phyloP scores from a whole-genome alignment of 35 echinoderm and acorn worm species.

The Acanthaster planci region DNA sequence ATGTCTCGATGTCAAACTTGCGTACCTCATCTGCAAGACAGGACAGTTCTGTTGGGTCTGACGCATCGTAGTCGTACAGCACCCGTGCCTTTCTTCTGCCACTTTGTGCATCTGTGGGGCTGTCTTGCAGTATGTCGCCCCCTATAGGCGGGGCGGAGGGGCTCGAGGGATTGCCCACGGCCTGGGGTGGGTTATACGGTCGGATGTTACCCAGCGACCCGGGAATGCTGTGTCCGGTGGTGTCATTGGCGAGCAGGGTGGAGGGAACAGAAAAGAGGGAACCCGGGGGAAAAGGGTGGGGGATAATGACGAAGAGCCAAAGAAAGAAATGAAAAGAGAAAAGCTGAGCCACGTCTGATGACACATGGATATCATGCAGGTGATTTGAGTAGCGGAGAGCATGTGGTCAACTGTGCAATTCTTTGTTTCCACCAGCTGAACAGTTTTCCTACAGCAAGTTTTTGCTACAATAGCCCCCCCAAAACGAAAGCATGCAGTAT shows the following conservation, averaged over 20 bases:
- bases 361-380: too few species aligned
- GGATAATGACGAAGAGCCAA: too few species aligned
- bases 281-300: neutral
- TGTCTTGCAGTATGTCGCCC: conserved; percentile 38
- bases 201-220: conserved; percentile 78
- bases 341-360: too few species aligned
- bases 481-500: too few species aligned
- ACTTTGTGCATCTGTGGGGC: conserved; percentile 51
- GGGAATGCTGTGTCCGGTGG: conserved; percentile 65
- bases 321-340: too few species aligned
- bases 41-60: conserved; percentile 85
- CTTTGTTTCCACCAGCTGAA: too few species aligned
- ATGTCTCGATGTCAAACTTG: neutral
- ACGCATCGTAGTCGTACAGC: conserved; percentile 98
- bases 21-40: conserved; percentile 98
- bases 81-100: conserved; percentile 85
- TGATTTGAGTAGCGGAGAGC: too few species aligned
- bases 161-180: conserved; percentile 37
- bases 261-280: neutral
- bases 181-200: conserved; percentile 42
- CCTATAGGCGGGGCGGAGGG: conserved; percentile 48
- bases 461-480: too few species aligned
- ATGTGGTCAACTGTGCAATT: too few species aligned
- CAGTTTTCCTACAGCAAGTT: too few species aligned
- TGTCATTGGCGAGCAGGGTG: neutral